These are phyloP conservation scores for Symphodus melops DNA, from an alignment of 2,113 vertebrate species.

Conservation along the genomic window DNA sequence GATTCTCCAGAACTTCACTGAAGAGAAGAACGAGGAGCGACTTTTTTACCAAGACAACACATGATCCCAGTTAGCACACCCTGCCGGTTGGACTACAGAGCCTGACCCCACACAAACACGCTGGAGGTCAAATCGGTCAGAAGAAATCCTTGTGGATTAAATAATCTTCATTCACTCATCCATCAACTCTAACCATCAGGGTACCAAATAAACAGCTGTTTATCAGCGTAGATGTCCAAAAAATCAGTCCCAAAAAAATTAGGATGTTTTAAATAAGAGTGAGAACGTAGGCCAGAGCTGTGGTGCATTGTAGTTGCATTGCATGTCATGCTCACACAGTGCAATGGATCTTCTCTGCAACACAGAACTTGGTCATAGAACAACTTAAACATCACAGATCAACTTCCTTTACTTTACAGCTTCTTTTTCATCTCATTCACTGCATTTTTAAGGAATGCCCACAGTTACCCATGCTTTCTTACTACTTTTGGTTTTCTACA, in stretches of 20 bases:
- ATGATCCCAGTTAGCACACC: constrained; percentile 19
- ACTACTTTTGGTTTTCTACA: no score
- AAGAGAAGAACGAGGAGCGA: neutral
- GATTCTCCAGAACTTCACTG: neutral
- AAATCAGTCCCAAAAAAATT: no score
- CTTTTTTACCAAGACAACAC: neutral
- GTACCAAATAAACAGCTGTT: no score
- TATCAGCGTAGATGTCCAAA: no score
- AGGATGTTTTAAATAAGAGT: neutral
- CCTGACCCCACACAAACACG: neutral
- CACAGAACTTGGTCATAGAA: constrained; percentile 76
- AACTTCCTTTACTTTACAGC: neutral
- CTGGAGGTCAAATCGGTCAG: constrained; percentile 3
- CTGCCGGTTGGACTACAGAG: constrained; percentile 26
- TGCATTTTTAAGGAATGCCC: no score
- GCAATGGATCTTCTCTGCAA: constrained; percentile 90
- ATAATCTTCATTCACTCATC: no score
- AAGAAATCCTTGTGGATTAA: neutral
- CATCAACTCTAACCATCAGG: no score
- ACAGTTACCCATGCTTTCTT: no score
- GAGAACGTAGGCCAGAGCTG: constrained; percentile 72
- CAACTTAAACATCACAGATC: neutral
- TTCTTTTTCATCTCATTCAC: no score
- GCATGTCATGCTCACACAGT: constrained; percentile 81
- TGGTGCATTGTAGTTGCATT: constrained; percentile 94